Conservation (phyloP, 2,888 invertebrate genomes). For the Tridacna gigas region DNA sequence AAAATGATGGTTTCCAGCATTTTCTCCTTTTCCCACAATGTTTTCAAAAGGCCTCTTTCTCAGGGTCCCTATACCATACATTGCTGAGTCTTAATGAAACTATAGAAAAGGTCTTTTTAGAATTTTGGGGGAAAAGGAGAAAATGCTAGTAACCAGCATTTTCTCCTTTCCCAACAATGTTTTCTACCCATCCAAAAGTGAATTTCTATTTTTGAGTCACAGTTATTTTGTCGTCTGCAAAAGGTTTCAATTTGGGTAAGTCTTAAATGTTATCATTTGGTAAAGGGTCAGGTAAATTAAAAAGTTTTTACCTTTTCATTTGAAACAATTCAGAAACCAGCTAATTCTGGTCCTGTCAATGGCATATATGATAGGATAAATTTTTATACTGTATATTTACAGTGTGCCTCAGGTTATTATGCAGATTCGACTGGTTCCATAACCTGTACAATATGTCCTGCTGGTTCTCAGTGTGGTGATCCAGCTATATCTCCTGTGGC, state of each 20-base stretch:
- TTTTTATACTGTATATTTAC: background rate
- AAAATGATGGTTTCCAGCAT: background rate
- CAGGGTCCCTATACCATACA: no score
- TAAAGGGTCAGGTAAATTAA: no score
- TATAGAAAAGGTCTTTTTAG: no score
- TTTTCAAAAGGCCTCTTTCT: no score
- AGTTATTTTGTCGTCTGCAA: no score
- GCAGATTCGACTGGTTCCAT: constrained; percentile 63
- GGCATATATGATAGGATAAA: no score
- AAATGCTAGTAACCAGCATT: background rate
- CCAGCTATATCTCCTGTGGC: constrained; percentile 70
- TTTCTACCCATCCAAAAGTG: background rate
- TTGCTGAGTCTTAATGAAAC: no score
- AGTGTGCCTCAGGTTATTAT: constrained; percentile 81
- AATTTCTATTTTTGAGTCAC: background rate
- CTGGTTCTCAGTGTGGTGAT: constrained; percentile 77
- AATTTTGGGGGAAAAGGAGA: background rate
- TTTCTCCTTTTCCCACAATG: background rate
- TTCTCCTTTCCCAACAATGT: background rate
- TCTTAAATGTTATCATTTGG: no score
- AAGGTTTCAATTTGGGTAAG: no score
- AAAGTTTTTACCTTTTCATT: no score
- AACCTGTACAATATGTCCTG: constrained; percentile 79
- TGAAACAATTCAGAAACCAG: no score
- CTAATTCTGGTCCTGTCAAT: no score